Conservation (phyloP, 2,113 vertebrate species). For the Proteles cristata region DNA sequence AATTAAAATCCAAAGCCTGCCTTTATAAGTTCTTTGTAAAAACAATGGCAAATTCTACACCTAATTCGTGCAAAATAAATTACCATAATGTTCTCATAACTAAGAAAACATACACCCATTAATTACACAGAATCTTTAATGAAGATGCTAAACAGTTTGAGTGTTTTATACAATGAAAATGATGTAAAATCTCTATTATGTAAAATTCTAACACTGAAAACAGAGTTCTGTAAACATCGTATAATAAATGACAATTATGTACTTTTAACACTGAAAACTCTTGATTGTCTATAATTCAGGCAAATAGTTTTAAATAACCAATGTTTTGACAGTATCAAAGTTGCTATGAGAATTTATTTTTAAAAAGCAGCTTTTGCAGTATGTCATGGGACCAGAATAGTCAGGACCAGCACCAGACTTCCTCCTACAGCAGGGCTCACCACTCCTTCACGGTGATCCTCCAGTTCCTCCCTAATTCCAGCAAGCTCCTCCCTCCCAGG, state of each 20-base stretch:
- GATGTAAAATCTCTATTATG: background rate
- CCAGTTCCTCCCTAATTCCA: background rate
- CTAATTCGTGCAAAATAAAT: constrained; percentile 44
- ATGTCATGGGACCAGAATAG: constrained; percentile 64
- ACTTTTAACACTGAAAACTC: constrained; percentile 36
- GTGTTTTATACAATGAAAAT: background rate
- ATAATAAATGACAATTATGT: background rate
- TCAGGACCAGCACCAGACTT: background rate
- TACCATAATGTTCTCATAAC: background rate
- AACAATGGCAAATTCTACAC: background rate
- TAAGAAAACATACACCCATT: background rate
- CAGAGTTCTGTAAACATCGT: background rate
- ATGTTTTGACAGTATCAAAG: constrained; percentile 74
- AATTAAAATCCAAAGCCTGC: constrained; percentile 1
- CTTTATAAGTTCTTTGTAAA: background rate
- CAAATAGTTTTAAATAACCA: constrained; percentile 71
- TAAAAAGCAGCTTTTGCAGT: constrained; percentile 60
- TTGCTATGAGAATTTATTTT: constrained; percentile 67
- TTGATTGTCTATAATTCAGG: constrained; percentile 70
- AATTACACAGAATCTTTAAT: background rate
- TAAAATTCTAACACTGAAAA: constrained; percentile 20
- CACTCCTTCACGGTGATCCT: background rate
- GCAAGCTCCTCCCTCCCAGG: background rate
- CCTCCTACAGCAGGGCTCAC: background rate
- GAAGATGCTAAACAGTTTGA: background rate